These are phyloP conservation scores for Cyclina sinensis DNA, from an alignment of 1,140 invertebrate genomes.

Conservation along the genomic window DNA sequence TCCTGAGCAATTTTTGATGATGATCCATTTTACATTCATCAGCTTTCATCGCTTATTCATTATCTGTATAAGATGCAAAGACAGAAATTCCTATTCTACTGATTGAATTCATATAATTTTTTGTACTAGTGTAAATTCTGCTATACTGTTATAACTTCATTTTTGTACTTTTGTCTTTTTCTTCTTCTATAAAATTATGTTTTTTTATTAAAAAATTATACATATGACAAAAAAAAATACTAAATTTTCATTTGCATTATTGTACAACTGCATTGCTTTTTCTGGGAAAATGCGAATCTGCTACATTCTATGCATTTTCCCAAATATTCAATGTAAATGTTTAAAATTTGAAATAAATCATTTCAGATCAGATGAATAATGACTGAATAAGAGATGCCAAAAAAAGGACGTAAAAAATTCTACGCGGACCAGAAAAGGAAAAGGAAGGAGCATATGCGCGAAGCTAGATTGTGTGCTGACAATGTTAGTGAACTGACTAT, in stretches of 20 bases:
- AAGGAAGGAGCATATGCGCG: conserved; percentile 35
- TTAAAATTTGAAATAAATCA: conserved; percentile 42
- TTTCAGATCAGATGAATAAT: conserved; percentile 44
- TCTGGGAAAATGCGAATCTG: conserved; percentile 40
- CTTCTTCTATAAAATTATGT: conserved; percentile 45
- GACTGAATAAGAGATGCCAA: conserved; percentile 41
- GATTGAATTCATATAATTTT: conserved; percentile 42
- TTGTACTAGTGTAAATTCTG: conserved; percentile 44
- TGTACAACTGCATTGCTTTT: conserved; percentile 43
- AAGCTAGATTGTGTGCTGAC: conserved; percentile 43
- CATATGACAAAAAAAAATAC: conserved; percentile 35
- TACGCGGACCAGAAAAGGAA: conserved; percentile 34
- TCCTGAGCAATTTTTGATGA: conserved; percentile 43
- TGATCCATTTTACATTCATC: conserved; percentile 44
- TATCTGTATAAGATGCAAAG: conserved; percentile 40
- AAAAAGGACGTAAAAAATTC: conserved; percentile 44
- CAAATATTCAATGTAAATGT: conserved; percentile 45
- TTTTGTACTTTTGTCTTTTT: conserved; percentile 45
- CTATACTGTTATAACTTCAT: conserved; percentile 38
- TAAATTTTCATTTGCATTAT: conserved; percentile 38
- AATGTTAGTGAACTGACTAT: conserved; percentile 44
- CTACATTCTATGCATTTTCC: conserved; percentile 43
- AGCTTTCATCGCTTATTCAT: conserved; percentile 43
- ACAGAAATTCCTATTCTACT: conserved; percentile 44
- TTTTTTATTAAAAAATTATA: conserved; percentile 39